These are phyloP conservation scores for Ptilodon capucinus DNA, from an alignment of 2,888 invertebrate genomes.

Conservation along the genomic window DNA sequence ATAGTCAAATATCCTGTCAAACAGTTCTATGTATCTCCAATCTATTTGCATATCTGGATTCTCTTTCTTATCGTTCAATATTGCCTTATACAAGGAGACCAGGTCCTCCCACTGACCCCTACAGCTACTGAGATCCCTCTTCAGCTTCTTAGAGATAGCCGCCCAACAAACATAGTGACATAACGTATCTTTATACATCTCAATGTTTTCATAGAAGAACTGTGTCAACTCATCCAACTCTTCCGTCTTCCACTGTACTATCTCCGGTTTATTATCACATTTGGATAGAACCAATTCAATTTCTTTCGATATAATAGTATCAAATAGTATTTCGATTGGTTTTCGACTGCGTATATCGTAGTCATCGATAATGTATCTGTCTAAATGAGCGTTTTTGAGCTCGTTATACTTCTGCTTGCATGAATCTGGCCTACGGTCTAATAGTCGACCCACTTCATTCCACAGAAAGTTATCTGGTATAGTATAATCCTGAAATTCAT, in stretches of 20 bases:
- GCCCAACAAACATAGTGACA: slow-evolving; percentile 70
- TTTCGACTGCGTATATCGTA: slow-evolving; percentile 51
- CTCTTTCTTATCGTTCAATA: slow-evolving; percentile 68
- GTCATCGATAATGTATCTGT: slow-evolving; percentile 45
- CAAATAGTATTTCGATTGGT: slow-evolving; percentile 62
- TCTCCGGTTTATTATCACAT: slow-evolving; percentile 11
- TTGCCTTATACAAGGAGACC: slow-evolving; percentile 52
- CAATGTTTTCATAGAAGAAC: slow-evolving; percentile 61
- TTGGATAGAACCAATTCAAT: slow-evolving; percentile 42
- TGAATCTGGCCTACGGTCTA: slow-evolving; percentile 57
- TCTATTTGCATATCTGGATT: slow-evolving; percentile 69
- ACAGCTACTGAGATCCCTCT: slow-evolving; percentile 43
- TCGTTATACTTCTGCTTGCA: slow-evolving; percentile 58
- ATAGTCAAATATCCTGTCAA: slow-evolving; percentile 74
- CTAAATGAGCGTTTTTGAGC: slow-evolving; percentile 52
- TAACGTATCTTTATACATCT: slow-evolving; percentile 63
- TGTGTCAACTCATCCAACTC: slow-evolving; percentile 60
- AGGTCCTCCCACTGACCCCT: slow-evolving; percentile 62
- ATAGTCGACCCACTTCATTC: slow-evolving; percentile 66
- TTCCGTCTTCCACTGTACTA: slow-evolving; percentile 44
- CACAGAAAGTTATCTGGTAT: slow-evolving; percentile 71
- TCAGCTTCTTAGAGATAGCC: slow-evolving; percentile 47
- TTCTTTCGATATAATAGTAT: slow-evolving; percentile 64
- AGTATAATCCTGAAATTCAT: slow-evolving; percentile 66
- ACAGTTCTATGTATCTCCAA: slow-evolving; percentile 72